Percentiles rank a stretch among this genome's conserved stretches.
These are phyloP conservation scores for Conchocele bisecta DNA, from an alignment of 2,888 invertebrate species.

Conservation along the genomic window DNA sequence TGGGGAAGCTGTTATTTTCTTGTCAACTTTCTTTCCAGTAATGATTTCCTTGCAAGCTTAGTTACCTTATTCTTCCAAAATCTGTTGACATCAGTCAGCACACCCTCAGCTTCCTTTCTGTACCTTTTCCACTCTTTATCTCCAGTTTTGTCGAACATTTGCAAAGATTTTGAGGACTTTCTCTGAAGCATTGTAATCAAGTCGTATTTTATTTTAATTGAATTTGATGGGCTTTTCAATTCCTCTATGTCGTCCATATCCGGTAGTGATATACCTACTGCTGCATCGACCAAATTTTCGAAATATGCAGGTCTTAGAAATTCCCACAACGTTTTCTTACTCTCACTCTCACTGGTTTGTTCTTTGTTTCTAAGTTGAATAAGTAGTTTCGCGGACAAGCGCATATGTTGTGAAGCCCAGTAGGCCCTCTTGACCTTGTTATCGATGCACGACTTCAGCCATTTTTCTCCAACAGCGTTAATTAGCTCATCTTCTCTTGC, in stretches of 20 bases:
- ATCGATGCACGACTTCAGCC: conserved; percentile 15
- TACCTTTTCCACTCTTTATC: conserved; percentile 29
- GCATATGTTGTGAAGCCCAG: conserved; percentile 32
- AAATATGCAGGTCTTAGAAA: conserved; percentile 10
- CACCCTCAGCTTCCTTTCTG: too few species aligned
- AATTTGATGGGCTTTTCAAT: conserved; percentile 22
- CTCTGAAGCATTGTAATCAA: conserved; percentile 10
- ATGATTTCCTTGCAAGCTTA: conserved; percentile 4
- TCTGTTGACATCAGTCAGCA: neutral
- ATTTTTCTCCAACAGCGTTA: conserved; percentile 7
- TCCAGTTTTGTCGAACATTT: conserved; percentile 7
- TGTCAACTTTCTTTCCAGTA: conserved; percentile 4
- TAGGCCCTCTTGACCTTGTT: conserved; percentile 19
- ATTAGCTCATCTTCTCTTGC: conserved; percentile 28
- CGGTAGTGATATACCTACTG: conserved; percentile 5
- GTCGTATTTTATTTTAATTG: conserved; percentile 18
- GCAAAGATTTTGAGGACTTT: conserved; percentile 3
- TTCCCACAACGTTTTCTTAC: conserved; percentile 13
- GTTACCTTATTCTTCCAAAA: neutral
- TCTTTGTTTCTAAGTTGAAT: neutral
- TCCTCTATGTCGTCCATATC: conserved; percentile 34
- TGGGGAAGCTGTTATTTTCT: conserved; percentile 1
- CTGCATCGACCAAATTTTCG: conserved; percentile 1
- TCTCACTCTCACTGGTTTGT: neutral
- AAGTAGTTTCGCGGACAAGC: conserved; percentile 8